phyloP scores from a whole-genome alignment of 2,797 vertebrate genomes.

The Gorsachius magnificus region DNA sequence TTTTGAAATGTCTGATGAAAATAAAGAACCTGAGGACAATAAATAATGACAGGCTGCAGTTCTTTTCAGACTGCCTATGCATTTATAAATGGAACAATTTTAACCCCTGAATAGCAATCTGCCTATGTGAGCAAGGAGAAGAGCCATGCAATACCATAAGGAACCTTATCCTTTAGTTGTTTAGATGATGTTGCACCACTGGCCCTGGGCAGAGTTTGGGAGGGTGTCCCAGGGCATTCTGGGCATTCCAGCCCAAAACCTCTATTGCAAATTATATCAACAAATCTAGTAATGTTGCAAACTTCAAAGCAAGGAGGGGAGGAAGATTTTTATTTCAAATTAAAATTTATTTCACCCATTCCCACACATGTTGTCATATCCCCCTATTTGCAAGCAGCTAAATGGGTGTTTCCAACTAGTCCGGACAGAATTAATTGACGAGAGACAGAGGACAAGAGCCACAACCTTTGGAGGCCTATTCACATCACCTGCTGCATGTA shows the following conservation, averaged over 20 bases:
- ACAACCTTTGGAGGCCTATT: no score
- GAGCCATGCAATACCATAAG: neutral
- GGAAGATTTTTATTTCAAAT: neutral
- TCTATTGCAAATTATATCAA: neutral
- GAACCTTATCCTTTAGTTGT: neutral
- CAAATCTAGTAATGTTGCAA: neutral
- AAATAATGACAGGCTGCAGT: neutral
- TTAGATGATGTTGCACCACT: neutral
- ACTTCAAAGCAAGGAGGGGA: neutral
- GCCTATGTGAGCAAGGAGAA: neutral
- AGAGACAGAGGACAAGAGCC: neutral
- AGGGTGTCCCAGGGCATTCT: no score
- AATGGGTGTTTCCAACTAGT: neutral
- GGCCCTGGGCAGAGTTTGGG: neutral
- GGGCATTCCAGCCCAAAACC: neutral
- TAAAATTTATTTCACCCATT: neutral
- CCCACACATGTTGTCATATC: neutral
- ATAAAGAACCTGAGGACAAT: neutral
- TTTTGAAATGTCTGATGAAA: neutral
- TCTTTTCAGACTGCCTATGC: neutral
- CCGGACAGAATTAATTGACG: neutral
- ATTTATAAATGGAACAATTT: neutral
- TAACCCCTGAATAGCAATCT: neutral
- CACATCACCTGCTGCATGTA: no score
- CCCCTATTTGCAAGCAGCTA: neutral